These are phyloP conservation scores for Aphelenchoides besseyi DNA, from an alignment of 1,140 invertebrate species.

Conservation along the genomic window DNA sequence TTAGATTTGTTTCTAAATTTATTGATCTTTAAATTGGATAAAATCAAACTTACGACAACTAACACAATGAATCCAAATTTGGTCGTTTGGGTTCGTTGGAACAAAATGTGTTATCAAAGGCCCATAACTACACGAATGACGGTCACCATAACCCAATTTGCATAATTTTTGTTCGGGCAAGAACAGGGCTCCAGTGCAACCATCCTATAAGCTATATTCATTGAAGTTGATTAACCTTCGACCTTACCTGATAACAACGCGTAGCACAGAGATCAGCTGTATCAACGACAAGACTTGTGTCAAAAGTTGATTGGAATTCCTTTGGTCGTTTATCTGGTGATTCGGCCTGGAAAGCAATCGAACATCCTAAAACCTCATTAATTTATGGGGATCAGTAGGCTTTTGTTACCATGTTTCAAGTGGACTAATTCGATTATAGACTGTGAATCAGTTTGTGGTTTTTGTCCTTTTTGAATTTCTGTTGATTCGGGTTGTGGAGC, in stretches of 20 bases:
- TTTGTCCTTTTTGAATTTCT: background rate
- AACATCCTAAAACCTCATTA: conserved; percentile 24
- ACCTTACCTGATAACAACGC: conserved; percentile 21
- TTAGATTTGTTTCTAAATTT: conserved; percentile 6
- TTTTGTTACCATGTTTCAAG: conserved; percentile 13
- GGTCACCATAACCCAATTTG: conserved; percentile 25
- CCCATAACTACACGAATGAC: conserved; percentile 20
- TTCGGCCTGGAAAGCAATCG: conserved; percentile 26
- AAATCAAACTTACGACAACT: conserved; percentile 22
- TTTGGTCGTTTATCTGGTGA: conserved; percentile 12
- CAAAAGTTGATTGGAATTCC: conserved; percentile 25
- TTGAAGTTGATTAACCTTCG: background rate
- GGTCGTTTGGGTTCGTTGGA: conserved; percentile 4
- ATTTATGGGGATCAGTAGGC: background rate
- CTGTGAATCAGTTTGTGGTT: background rate
- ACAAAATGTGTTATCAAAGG: conserved; percentile 27
- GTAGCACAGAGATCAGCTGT: conserved; percentile 28
- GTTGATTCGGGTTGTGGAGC: background rate
- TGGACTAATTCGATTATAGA: conserved; percentile 7
- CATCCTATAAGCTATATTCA: background rate
- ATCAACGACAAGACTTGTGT: conserved; percentile 11
- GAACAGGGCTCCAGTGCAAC: conserved; percentile 28
- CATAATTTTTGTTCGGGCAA: conserved; percentile 9
- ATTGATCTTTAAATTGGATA: background rate
- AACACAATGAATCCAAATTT: conserved; percentile 27